These are phyloP conservation scores for Brachyopa scutellaris DNA, from an alignment of 2,888 invertebrate species.

Conservation along the genomic window DNA sequence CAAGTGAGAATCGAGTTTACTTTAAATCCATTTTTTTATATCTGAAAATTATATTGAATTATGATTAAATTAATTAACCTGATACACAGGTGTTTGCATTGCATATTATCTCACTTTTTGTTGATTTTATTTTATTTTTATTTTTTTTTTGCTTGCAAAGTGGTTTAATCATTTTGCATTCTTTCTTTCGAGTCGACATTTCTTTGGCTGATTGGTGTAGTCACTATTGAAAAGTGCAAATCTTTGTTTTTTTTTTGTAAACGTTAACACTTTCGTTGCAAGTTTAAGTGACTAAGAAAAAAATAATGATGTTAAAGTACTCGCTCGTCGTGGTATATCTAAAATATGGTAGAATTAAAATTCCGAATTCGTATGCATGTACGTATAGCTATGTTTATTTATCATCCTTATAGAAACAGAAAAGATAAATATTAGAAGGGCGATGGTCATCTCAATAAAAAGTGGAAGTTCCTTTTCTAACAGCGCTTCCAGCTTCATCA, in stretches of 20 bases:
- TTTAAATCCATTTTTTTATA: background rate
- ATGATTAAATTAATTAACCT: conserved; percentile 21
- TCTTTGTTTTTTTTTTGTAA: conserved; percentile 42
- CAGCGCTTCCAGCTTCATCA: too few species aligned
- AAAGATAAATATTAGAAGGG: background rate
- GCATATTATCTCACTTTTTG: conserved; percentile 30
- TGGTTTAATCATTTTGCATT: conserved; percentile 24
- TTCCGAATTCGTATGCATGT: conserved; percentile 27
- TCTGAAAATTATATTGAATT: conserved; percentile 33
- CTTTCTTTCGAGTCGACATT: background rate
- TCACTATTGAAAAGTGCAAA: background rate
- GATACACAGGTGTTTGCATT: conserved; percentile 36
- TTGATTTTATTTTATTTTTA: too few species aligned
- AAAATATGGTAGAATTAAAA: conserved; percentile 13
- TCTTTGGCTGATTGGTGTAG: background rate
- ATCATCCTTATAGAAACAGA: background rate
- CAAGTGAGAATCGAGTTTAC: conserved; percentile 47
- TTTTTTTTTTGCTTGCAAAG: conserved; percentile 2
- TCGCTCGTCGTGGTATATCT: conserved; percentile 26
- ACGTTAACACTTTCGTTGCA: conserved; percentile 31
- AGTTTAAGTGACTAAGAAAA: background rate
- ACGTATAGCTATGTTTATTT: conserved; percentile 2
- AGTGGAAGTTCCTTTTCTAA: background rate
- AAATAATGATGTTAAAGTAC: conserved; percentile 22
- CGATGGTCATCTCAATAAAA: background rate